Percentiles rank a stretch among this genome's conserved stretches.
Conservation (phyloP, 64 coral and sea anemone genomes). For the Exaiptasia diaphana region DNA sequence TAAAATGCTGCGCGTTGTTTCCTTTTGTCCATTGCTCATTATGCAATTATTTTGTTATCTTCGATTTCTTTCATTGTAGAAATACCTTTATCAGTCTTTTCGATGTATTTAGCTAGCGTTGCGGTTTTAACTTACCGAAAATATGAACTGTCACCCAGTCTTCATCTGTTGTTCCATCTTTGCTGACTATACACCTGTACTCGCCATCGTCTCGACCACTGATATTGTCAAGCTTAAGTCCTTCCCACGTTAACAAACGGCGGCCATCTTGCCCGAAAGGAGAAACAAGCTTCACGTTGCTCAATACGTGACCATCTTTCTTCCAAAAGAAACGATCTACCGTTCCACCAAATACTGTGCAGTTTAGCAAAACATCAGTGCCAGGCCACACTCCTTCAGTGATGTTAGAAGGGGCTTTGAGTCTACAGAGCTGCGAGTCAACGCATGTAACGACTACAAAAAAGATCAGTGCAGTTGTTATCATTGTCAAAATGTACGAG, state of each 20-base stretch:
- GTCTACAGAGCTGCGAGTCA: background rate
- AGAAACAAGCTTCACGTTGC: background rate
- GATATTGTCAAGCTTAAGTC: background rate
- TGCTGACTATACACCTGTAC: constrained; percentile 6
- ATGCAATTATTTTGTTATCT: background rate
- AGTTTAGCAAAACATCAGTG: background rate
- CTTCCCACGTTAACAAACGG: background rate
- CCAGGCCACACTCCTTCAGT: constrained; percentile 5
- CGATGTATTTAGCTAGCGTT: no score
- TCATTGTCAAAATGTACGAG: no score
- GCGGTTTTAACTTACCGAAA: constrained; percentile 12
- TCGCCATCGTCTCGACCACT: background rate
- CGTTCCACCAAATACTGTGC: background rate
- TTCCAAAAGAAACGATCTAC: background rate
- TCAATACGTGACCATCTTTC: constrained; percentile 9
- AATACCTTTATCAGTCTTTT: no score
- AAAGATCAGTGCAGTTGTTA: background rate
- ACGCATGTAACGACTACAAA: background rate
- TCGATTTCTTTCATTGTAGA: background rate
- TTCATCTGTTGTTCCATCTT: background rate
- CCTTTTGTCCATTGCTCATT: background rate
- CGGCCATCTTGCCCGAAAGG: background rate
- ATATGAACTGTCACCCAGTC: constrained; percentile 2
- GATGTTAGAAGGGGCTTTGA: background rate
- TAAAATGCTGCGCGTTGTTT: no score